Percentiles rank a stretch among this genome's conserved stretches.
These are phyloP conservation scores for Cyclura pinguis DNA, from an alignment of 2,797 vertebrate species.

Conservation along the genomic window DNA sequence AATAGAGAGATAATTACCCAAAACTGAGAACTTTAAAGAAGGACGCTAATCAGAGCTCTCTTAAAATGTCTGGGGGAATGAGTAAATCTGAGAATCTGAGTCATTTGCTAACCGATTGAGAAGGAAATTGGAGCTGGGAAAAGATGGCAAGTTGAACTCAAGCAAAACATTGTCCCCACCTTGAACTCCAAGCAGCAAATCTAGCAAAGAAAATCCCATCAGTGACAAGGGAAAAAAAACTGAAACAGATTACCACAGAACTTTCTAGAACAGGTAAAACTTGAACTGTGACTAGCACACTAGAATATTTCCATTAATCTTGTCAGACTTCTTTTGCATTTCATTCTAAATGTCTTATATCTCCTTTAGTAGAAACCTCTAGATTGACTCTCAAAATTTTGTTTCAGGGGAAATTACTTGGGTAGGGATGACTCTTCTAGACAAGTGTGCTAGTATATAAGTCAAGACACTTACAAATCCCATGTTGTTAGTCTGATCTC, in stretches of 20 bases:
- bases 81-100: constrained; percentile 50
- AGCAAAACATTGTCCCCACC: constrained; percentile 14
- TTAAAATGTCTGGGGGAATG: constrained; percentile 67
- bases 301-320: not conserved
- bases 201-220: constrained; percentile 33
- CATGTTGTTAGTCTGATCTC: no score
- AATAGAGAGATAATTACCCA: constrained; percentile 65
- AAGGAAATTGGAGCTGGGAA: constrained; percentile 9
- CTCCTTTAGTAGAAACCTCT: not conserved
- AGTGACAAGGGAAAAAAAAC: not conserved
- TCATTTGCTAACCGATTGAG: constrained; percentile 25
- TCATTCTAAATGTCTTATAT: not conserved
- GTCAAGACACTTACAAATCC: not conserved
- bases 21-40: constrained; percentile 62
- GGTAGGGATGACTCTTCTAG: not conserved
- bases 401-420: not conserved
- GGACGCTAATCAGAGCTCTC: constrained; percentile 64
- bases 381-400: not conserved
- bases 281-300: not conserved
- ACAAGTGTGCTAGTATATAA: not conserved
- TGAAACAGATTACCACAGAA: constrained; percentile 29
- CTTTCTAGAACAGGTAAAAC: constrained; percentile 26
- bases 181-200: constrained; percentile 46
- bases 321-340: not conserved
- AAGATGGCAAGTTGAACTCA: constrained; percentile 30